A percentile compares a stretch with the other conserved stretches of the same genome.
These are phyloP conservation scores for Agelaius phoeniceus DNA, from an alignment of 2,113 vertebrate genomes.

Conservation along the genomic window DNA sequence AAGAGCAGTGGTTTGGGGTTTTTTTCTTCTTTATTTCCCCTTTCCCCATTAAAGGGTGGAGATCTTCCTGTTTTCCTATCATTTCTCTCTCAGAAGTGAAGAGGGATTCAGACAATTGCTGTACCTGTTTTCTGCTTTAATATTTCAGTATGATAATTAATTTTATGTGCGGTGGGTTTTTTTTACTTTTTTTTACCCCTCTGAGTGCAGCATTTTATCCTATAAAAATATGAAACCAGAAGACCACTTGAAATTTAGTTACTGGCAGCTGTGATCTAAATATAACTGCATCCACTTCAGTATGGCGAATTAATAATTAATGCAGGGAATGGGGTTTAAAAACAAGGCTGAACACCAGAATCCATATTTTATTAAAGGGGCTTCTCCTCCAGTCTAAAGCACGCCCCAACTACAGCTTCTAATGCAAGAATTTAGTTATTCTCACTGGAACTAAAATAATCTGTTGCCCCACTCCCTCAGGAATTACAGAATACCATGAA, in stretches of 20 bases:
- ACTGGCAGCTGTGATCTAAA: conserved; percentile 56
- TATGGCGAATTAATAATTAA: conserved; percentile 47
- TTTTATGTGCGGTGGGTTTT: neutral
- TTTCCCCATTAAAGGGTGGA: neutral
- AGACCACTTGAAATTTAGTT: conserved; percentile 33
- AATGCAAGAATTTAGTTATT: neutral
- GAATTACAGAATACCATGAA: neutral
- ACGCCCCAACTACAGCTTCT: neutral
- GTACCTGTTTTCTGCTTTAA: neutral
- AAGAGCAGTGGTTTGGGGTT: neutral
- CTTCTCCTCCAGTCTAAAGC: neutral
- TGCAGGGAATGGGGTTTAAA: neutral
- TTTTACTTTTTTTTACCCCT: neutral
- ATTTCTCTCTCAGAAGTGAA: neutral
- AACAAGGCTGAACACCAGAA: conserved; percentile 3
- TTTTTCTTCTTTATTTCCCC: neutral
- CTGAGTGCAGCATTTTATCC: neutral
- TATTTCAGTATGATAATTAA: neutral
- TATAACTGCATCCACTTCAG: conserved; percentile 25
- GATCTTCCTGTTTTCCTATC: neutral
- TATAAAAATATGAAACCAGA: conserved; percentile 22
- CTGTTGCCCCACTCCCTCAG: accelerated
- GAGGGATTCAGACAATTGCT: neutral
- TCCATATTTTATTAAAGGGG: neutral
- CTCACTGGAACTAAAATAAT: neutral